phyloP scores from a whole-genome alignment of 2,888 invertebrate genomes.

The Drosophila prolongata region DNA sequence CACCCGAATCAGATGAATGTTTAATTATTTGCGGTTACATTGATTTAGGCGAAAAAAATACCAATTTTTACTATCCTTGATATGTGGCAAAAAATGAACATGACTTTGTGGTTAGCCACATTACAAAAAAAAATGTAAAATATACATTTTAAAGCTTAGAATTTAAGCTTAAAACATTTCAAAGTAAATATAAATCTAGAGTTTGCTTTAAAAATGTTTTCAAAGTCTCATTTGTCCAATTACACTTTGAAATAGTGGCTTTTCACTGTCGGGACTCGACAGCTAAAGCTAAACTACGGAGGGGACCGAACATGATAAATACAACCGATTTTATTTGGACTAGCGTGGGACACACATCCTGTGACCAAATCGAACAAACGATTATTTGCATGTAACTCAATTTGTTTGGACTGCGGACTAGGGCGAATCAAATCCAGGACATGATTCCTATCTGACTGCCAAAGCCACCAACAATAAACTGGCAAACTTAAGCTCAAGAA shows the following conservation, averaged over 20 bases:
- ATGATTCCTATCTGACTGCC: conserved; percentile 43
- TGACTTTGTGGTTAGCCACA: neutral
- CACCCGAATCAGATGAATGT: conserved; percentile 35
- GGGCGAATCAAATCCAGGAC: conserved; percentile 52
- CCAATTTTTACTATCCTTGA: neutral
- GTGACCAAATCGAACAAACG: conserved; percentile 64
- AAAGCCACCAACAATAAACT: conserved; percentile 38
- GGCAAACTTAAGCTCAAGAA: conserved; percentile 39
- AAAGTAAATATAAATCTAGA: neutral
- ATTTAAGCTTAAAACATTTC: too few relatives aligned
- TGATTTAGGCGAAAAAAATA: conserved; percentile 16
- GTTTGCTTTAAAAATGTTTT: neutral
- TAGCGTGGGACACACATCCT: conserved; percentile 36
- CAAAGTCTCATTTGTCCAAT: neutral
- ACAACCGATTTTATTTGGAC: conserved; percentile 40
- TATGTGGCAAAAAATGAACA: conserved; percentile 4
- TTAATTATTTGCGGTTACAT: conserved; percentile 33
- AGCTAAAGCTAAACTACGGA: conserved; percentile 1
- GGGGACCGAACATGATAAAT: conserved; percentile 24
- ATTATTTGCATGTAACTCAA: conserved; percentile 76
- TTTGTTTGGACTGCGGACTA: conserved; percentile 56
- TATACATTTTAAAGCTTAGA: neutral
- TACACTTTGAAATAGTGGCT: neutral
- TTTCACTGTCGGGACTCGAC: conserved; percentile 4
- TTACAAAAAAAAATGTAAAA: neutral